Conservation (phyloP, 2,113 vertebrate species). For the Thunnus thynnus region DNA sequence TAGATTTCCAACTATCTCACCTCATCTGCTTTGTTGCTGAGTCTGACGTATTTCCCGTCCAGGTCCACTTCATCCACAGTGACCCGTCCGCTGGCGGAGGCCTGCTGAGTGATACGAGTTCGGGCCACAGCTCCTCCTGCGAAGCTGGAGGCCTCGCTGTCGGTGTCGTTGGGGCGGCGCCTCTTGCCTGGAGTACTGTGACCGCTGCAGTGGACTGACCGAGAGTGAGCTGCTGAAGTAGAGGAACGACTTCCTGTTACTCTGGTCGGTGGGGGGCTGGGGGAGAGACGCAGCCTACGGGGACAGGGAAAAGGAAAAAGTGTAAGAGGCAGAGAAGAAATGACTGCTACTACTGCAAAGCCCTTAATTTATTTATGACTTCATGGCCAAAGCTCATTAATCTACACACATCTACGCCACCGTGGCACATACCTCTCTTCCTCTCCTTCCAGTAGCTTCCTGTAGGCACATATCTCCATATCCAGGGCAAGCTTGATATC, state of each 20-base stretch:
- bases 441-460: constrained; percentile 97
- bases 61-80: constrained; percentile 96
- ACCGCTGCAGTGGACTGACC: constrained; percentile 32
- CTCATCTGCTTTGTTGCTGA: constrained; percentile 95
- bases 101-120: constrained; percentile 94
- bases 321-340: too few relatives aligned
- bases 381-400: neutral
- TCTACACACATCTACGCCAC: too few relatives aligned
- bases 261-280: constrained; percentile 89
- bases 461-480: constrained; percentile 98
- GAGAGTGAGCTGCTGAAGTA: constrained; percentile 59
- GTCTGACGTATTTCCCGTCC: constrained; percentile 94
- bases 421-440: constrained; percentile 89
- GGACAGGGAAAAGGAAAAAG: neutral
- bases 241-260: constrained; percentile 82
- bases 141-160: constrained; percentile 86
- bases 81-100: constrained; percentile 92
- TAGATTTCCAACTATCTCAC: constrained; percentile 71
- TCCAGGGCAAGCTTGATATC: constrained; percentile 97
- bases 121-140: constrained; percentile 81
- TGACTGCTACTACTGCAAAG: neutral
- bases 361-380: too few relatives aligned
- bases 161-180: constrained; percentile 89
- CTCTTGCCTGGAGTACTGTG: constrained; percentile 88
- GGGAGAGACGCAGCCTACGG: constrained; percentile 92